These are phyloP conservation scores for Thermophis baileyi DNA, from an alignment of 2,113 vertebrate genomes.

Conservation along the genomic window DNA sequence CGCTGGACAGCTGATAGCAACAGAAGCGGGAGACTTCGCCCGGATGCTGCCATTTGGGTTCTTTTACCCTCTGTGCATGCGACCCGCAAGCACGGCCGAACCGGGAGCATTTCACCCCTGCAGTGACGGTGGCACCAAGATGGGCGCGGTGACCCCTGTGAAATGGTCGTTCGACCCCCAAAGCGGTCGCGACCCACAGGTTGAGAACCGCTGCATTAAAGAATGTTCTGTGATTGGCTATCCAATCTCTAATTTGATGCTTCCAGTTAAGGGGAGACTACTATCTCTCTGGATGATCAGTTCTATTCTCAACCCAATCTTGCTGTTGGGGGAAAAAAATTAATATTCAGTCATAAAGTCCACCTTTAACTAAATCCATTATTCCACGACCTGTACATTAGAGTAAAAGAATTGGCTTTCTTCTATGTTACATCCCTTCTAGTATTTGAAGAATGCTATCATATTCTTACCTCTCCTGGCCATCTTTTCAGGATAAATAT, in stretches of 20 bases:
- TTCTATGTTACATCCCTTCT: neutral
- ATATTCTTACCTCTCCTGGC: neutral
- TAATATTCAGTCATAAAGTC: neutral
- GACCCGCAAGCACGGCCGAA: too few relatives aligned
- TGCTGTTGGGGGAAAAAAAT: neutral
- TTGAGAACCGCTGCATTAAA: too few relatives aligned
- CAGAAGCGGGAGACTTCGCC: too few relatives aligned
- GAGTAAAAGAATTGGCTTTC: neutral
- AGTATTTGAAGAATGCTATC: neutral
- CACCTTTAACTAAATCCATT: neutral
- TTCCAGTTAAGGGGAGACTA: neutral
- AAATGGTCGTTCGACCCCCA: too few relatives aligned
- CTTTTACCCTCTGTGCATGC: too few relatives aligned
- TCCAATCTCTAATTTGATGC: neutral
- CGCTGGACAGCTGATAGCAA: too few relatives aligned
- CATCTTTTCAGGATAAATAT: neutral
- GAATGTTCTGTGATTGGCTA: neutral
- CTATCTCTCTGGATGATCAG: neutral
- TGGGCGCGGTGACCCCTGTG: too few relatives aligned
- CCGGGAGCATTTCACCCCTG: too few relatives aligned
- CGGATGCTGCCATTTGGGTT: too few relatives aligned
- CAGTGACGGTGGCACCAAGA: too few relatives aligned
- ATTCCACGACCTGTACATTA: neutral
- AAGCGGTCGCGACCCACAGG: too few relatives aligned
- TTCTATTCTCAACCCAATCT: neutral